Evolutionary conservation across 2,797 vertebrate genomes (phyloP).

Genomic region (Sebastes oblongus): DNA sequence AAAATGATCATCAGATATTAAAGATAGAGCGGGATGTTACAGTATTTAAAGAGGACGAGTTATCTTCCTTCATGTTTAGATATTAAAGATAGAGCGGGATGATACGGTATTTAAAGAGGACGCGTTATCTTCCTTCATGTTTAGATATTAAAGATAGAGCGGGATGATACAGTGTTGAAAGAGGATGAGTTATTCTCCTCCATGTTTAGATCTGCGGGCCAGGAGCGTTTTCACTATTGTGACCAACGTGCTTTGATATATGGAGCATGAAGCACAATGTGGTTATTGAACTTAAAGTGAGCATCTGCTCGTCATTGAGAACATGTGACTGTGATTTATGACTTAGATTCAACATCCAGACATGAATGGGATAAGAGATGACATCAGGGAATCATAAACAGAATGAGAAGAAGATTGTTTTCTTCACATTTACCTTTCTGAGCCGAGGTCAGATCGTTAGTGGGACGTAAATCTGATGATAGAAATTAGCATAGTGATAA

Average conservation of each 20-base stretch:
- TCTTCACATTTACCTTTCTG: conserved; percentile 13
- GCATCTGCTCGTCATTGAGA: conserved; percentile 69
- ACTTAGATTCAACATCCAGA: conserved; percentile 44
- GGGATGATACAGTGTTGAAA: conserved; percentile 3
- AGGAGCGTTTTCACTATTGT: conserved; percentile 42
- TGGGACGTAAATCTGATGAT: conserved; percentile 24
- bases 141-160: conserved; percentile 14
- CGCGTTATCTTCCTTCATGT: neutral
- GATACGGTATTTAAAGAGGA: neutral
- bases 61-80: conserved; percentile 15
- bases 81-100: conserved; percentile 9
- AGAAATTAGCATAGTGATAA: conserved; percentile 27
- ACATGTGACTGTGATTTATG: conserved; percentile 66
- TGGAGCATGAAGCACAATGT: conserved; percentile 25
- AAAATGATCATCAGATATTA: neutral
- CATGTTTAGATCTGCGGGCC: conserved; percentile 27
- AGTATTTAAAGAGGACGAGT: neutral
- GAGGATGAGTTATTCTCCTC: neutral
- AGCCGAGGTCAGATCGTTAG: conserved; percentile 5
- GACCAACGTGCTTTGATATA: conserved; percentile 44
- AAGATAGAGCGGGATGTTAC: conserved; percentile 7
- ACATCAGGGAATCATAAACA: conserved; percentile 36
- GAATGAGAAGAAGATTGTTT: neutral
- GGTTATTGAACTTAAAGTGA: conserved; percentile 48
- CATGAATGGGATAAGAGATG: conserved; percentile 38